phyloP scores from a whole-genome alignment of 2,113 vertebrate species.

The Heterotis niloticus region DNA sequence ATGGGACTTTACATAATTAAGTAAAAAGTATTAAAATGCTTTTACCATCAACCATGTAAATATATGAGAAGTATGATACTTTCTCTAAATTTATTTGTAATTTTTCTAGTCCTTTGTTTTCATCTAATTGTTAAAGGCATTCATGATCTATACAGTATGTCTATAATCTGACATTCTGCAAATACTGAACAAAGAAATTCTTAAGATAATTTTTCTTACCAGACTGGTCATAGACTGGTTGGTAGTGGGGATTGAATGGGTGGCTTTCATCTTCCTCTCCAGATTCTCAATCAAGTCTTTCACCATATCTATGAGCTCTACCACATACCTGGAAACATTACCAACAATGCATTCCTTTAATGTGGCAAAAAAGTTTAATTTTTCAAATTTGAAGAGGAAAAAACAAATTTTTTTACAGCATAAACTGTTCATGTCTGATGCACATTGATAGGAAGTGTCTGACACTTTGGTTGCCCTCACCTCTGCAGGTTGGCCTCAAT shows the following conservation, averaged over 20 bases:
- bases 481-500: constrained; percentile 77
- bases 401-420: neutral
- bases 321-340: constrained; percentile 53
- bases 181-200: neutral
- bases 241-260: constrained; percentile 58
- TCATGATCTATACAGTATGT: no score
- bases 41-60: no score
- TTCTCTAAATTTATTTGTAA: no score
- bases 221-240: constrained; percentile 57
- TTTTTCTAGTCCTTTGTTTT: neutral
- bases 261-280: constrained; percentile 68
- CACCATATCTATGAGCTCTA: constrained; percentile 69
- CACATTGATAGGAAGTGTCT: neutral
- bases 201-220: constrained; percentile 61
- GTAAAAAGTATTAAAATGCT: no score
- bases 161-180: no score
- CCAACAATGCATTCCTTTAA: neutral
- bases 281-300: constrained; percentile 76
- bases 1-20: no score
- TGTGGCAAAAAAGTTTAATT: neutral
- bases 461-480: constrained; percentile 49
- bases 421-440: neutral
- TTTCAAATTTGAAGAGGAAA: neutral
- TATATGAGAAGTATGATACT: no score
- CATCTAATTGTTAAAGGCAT: neutral